Evolutionary conservation across 2,113 vertebrate genomes (phyloP).

Genomic region (Catharus minimus): DNA sequence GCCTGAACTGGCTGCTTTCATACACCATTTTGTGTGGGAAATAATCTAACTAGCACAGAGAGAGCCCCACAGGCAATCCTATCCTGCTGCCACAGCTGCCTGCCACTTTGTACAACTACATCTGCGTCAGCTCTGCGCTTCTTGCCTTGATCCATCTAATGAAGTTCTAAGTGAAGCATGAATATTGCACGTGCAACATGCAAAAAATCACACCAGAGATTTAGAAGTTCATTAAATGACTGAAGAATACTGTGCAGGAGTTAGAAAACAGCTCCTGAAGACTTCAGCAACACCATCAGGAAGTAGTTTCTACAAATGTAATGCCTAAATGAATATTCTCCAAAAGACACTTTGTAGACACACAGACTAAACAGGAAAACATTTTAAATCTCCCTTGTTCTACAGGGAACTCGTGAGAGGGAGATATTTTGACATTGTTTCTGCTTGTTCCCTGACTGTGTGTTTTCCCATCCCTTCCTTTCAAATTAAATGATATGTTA

Average conservation of each 20-base stretch:
- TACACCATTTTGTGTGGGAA: not conserved
- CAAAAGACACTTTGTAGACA: not conserved
- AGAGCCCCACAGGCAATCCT: not conserved
- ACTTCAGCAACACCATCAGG: not conserved
- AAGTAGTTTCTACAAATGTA: not conserved
- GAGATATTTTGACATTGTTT: not conserved
- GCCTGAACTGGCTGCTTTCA: not conserved
- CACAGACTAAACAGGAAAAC: conserved; percentile 25
- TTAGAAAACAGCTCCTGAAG: not conserved
- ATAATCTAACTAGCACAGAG: not conserved
- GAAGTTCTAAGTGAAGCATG: not conserved
- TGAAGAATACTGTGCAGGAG: not conserved
- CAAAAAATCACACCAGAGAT: not conserved
- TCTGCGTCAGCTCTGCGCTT: not conserved
- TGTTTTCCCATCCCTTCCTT: conserved; percentile 6
- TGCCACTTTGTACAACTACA: not conserved
- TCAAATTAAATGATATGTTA: not conserved
- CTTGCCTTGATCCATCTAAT: not conserved
- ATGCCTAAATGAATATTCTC: not conserved
- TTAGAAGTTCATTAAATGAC: not conserved
- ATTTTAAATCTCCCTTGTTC: not conserved
- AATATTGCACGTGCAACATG: not conserved
- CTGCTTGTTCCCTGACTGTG: not conserved
- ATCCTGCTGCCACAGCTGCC: not conserved
- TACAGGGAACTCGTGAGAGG: not conserved